phyloP scores from a whole-genome alignment of 2,113 vertebrate species.

The Osmerus mordax region DNA sequence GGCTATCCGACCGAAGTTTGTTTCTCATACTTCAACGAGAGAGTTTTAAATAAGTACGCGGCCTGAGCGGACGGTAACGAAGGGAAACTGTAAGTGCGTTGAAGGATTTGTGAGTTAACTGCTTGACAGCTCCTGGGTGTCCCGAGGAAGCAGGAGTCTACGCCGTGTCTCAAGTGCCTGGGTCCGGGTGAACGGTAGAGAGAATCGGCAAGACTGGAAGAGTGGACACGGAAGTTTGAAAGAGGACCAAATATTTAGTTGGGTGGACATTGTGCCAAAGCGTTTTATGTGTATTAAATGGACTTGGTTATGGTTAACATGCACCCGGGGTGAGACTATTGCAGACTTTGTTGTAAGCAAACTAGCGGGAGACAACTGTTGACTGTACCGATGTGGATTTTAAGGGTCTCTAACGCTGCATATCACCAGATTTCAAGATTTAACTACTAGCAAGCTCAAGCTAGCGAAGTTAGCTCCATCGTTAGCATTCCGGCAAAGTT shows the following conservation, averaged over 20 bases:
- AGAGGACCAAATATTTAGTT: constrained; percentile 29
- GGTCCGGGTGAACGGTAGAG: constrained; percentile 56
- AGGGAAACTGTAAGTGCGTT: constrained; percentile 27
- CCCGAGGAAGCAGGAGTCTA: constrained; percentile 41
- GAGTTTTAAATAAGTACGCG: constrained; percentile 42
- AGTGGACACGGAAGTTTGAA: constrained; percentile 67
- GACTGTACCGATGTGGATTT: constrained; percentile 45
- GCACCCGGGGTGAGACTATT: constrained; percentile 30
- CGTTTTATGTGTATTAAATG: not conserved
- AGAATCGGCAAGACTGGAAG: constrained; percentile 51
- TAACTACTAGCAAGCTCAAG: not conserved
- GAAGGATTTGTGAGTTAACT: constrained; percentile 17
- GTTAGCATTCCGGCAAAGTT: constrained; percentile 20
- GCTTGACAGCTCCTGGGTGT: constrained; percentile 33
- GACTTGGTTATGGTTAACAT: constrained; percentile 23
- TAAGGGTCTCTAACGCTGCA: constrained; percentile 41
- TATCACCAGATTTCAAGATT: constrained; percentile 45
- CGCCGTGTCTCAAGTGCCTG: constrained; percentile 58
- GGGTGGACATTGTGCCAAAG: constrained; percentile 20
- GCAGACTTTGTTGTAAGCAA: constrained; percentile 21
- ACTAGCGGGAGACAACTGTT: constrained; percentile 48
- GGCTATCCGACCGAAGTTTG: constrained; percentile 57
- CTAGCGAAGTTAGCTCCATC: constrained; percentile 55
- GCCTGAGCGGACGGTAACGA: constrained; percentile 26
- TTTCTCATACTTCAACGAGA: constrained; percentile 47